Base-by-base conservation (phyloP, 2,888 invertebrate genomes). In the Cataglyphis cursor region DNA sequence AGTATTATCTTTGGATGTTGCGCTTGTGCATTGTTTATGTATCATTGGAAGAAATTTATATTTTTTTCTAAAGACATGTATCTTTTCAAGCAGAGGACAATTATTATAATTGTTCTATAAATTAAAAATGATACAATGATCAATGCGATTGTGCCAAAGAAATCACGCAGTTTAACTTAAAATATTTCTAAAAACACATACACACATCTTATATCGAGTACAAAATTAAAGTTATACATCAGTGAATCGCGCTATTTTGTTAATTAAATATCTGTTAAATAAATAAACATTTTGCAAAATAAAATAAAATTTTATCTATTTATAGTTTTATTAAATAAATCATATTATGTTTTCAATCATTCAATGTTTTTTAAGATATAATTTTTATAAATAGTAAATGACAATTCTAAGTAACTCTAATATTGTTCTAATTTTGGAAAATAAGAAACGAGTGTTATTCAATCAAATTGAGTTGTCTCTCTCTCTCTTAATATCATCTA, bases 21-120 rank as follows among this genome's bases (percentile, higher is more conserved):
- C 85, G 84, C 28, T 75, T 86, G 83, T 81, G 48, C 59, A 41
- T 80, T 18, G 41, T 82, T 84, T 84, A 64, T 68, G 51, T 57
- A 76, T 59, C 57, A 38, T 51, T 74, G 59, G 59, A 74, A 82
- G 88, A 88, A 87, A 91, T 93, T 92, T 93, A 92, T 94, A 94
- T 94, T 94, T 94, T 94, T 92, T 93, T 93, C 92, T 93, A 94
- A 93, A 91, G 91, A 76, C 93, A 93, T 93, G 86, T 93, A 91
- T 85, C 89, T 80, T 72, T 83, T 44, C n/a, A 44, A 21, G 74
- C 28, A 74, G 28, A 74, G 35, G 18, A 38, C 28, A 78, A 88
- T 86, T 87, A 87, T 1, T 24, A 24, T 24, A 24, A 84, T 59
- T 64, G 72, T 82, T 83, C 54, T 73, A 41, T 28, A 74, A 51